These are phyloP conservation scores for Bathynomus jamesi DNA, from an alignment of 1,140 invertebrate genomes.

Conservation along the genomic window DNA sequence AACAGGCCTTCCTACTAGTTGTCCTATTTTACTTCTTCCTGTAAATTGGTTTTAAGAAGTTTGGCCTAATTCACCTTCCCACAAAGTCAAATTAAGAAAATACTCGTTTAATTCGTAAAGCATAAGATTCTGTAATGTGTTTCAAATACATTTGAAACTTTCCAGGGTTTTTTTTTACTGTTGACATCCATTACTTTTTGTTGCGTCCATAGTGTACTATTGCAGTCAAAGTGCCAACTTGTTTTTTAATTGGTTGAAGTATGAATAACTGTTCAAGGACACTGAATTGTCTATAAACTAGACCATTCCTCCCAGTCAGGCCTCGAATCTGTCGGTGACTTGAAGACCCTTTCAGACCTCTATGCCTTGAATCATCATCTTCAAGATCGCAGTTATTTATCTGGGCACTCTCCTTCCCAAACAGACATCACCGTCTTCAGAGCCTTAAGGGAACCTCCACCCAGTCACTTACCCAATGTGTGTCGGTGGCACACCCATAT, in stretches of 20 bases:
- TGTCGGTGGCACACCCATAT: neutral
- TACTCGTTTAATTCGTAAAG: no score
- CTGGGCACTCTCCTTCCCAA: neutral
- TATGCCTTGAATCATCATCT: neutral
- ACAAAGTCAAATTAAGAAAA: no score
- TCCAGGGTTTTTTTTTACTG: neutral
- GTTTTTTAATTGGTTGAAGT: no score
- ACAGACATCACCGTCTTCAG: neutral
- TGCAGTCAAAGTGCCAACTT: no score
- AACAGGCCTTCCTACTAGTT: no score
- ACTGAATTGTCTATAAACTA: no score
- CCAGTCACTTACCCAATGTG: neutral
- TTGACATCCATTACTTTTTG: neutral
- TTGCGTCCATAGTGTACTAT: no score
- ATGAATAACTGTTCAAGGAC: no score
- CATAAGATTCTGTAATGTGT: neutral
- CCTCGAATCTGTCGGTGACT: neutral
- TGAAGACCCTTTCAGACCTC: neutral
- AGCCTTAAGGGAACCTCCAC: neutral
- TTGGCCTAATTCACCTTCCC: no score
- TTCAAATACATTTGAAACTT: neutral
- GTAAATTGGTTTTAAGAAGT: no score
- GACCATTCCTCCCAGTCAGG: conserved; percentile 3
- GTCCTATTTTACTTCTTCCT: no score
- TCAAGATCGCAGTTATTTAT: neutral